Base-by-base conservation (phyloP, 1,140 invertebrate species). In the Lucilia cuprina region DNA sequence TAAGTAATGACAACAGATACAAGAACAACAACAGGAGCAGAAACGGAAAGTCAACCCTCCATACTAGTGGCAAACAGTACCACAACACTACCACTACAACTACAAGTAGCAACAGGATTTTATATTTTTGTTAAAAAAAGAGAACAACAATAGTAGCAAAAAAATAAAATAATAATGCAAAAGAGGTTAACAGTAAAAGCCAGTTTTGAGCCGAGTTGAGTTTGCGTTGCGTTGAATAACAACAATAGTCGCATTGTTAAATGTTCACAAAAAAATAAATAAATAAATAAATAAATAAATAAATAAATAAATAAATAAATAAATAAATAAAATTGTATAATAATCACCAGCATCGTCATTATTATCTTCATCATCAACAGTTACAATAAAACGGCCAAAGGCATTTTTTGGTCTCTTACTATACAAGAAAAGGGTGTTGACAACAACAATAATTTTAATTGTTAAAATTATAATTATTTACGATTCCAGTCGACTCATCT, bases 371-470 rank as follows among this genome's bases (percentile, higher is more conserved):
- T 47, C 75, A 47, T 10, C 21, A 41, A 4, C 75, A 41, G 41
- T 7, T 70, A 70, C n/a, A 70, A 49, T 47, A 80, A 80, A 50
- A 19, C n/a, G 49, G 77, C 77, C 77, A 80, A 47, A 80, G 77
- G 77, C 77, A 80, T 80, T 80, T 80, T 49, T 50, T 80, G n/a
- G n/a, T 70, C 4, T 70, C 41, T 78, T 47, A 50, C 19, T 19
- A n/a, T 10, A 50, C 77, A 80, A 49, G 35, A 8, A 80, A 49
- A 80, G 77, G 77, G 77, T 80, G 77, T 80, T 80, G 77, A 80
- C 77, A 80, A 80, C 77, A 80, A 80, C 77, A 80, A 80, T 80
- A 80, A 80, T 47, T 80, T 80, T 21, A 80, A 80, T 21, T 80
- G 77, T 21, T 80, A 19, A 80, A 80, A 80, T 80, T 21, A 80